Evolutionary conservation across 1,140 invertebrate genomes (phyloP), one percentile per base, ranked within the genome.

Genomic region (Glomeris maerens): DNA sequence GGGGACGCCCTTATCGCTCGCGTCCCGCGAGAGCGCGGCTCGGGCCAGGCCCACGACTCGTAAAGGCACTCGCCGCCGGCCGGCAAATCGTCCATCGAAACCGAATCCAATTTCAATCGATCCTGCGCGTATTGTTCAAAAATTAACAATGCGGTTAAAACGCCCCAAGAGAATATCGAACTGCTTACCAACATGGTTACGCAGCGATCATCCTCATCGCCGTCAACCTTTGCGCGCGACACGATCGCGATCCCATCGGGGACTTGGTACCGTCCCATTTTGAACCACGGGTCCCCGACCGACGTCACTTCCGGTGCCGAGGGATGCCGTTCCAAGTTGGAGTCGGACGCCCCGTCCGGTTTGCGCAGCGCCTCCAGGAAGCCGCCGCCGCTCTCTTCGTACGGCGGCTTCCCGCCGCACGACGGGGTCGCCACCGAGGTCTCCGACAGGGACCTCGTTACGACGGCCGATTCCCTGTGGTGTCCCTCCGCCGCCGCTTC

Each of bases 331-430:
- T 76, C 76, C 57, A 91, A 72, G 55, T 88, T 87, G 10, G 87
- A 84, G 75, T 91, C 87, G 2, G 87, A 92, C 25, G 87, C 84
- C 31, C 86, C 86, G 61, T 92, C 87, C 1, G 86, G 86, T 69
- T 89, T 84, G 58, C 83, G 73, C 13, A 87, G 66, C 50, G 10
- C 17, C 31, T 36, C 31, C 31, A 36, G 31, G 10, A 36, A 13
- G 31, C 31, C 31, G 10, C 10, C 10, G 17, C 31, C 31, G 10
- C 10, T 13, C 17, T 13, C 17, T 36, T 17, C 31, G 17, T 17
- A 78, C 79, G 2, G 83, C 81, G 64, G 87, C 79, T 27, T 41
- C 23, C 13, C 22, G 14, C 26, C 47, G 47, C 17, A 13, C 36
- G 39, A 52, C 45, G 2, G 3, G 7, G 22, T 2, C 45, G 3